A percentile compares a stretch with the other conserved stretches of the same genome.
Evolutionary conservation across 1,140 invertebrate species (phyloP).

Genomic region (Zaprionus inermis): DNA sequence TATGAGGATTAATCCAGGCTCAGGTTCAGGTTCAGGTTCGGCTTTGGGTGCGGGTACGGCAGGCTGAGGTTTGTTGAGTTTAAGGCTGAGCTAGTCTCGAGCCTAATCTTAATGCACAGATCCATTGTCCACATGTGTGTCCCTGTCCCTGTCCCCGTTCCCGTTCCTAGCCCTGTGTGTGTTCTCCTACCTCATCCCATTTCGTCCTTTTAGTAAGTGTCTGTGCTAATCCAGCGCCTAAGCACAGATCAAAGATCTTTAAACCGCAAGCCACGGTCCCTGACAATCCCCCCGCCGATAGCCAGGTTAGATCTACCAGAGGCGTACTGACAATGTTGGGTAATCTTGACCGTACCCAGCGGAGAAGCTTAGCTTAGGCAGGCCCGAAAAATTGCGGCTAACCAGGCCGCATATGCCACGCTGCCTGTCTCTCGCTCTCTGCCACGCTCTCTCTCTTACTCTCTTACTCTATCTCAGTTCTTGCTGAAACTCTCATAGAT

Average conservation of each 20-base stretch:
- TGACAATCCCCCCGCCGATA: no score
- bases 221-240: constrained; percentile 75
- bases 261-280: constrained; percentile 59
- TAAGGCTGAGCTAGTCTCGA: constrained; percentile 24
- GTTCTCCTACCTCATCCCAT: constrained; percentile 30
- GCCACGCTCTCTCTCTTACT: background rate
- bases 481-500: background rate
- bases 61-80: constrained; percentile 20
- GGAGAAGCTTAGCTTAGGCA: background rate
- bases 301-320: constrained; percentile 18
- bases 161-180: constrained; percentile 11
- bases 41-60: constrained; percentile 8
- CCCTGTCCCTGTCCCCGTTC: background rate
- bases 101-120: constrained; percentile 55
- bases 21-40: constrained; percentile 22
- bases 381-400: constrained; percentile 1
- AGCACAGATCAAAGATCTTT: constrained; percentile 79
- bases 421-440: background rate
- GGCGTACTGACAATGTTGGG: constrained; percentile 34
- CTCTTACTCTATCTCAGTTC: constrained; percentile 1
- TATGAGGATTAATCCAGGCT: constrained; percentile 65
- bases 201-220: constrained; percentile 65
- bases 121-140: constrained; percentile 63
- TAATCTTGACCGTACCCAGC: constrained; percentile 20
- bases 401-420: background rate